Conservation (phyloP, 2,797 vertebrate genomes). For the Melanotaenia nigrans region DNA sequence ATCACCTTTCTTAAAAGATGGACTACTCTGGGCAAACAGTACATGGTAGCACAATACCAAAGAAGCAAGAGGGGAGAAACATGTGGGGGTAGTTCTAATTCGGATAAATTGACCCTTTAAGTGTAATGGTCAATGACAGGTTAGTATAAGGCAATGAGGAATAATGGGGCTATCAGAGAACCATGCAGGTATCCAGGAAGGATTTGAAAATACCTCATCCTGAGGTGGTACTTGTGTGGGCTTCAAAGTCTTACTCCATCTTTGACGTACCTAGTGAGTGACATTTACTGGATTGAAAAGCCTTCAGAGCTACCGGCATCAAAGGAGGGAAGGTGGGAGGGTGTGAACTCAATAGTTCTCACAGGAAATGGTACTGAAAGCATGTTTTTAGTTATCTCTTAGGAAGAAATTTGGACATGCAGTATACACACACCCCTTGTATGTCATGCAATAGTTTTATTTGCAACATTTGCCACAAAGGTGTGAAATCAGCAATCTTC, state of each 20-base stretch:
- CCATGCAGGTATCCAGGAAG: not conserved
- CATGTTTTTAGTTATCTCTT: slow-evolving; percentile 22
- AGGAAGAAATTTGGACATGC: slow-evolving; percentile 14
- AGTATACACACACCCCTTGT: slow-evolving; percentile 1
- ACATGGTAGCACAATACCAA: not conserved
- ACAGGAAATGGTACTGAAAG: slow-evolving; percentile 37
- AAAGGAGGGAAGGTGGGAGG: slow-evolving; percentile 27
- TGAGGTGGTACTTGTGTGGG: slow-evolving; percentile 56
- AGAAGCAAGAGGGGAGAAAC: not conserved
- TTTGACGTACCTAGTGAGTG: slow-evolving; percentile 62
- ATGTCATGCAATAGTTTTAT: slow-evolving; percentile 20
- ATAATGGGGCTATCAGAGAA: not conserved
- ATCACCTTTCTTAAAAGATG: not conserved
- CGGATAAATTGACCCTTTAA: not conserved
- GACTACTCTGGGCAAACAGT: not conserved
- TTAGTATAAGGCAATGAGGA: not conserved
- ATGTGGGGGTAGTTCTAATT: not conserved
- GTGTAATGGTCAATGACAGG: not conserved
- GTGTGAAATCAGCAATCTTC: slow-evolving; percentile 18
- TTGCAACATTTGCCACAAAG: slow-evolving; percentile 11
- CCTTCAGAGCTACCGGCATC: slow-evolving; percentile 40
- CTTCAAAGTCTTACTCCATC: slow-evolving; percentile 72
- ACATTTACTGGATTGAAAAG: slow-evolving; percentile 71
- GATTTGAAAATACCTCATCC: slow-evolving; percentile 31
- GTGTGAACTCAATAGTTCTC: slow-evolving; percentile 26